These are phyloP conservation scores for Pocillopora damicornis DNA, from an alignment of 64 coral and sea anemone species.

Conservation along the genomic window DNA sequence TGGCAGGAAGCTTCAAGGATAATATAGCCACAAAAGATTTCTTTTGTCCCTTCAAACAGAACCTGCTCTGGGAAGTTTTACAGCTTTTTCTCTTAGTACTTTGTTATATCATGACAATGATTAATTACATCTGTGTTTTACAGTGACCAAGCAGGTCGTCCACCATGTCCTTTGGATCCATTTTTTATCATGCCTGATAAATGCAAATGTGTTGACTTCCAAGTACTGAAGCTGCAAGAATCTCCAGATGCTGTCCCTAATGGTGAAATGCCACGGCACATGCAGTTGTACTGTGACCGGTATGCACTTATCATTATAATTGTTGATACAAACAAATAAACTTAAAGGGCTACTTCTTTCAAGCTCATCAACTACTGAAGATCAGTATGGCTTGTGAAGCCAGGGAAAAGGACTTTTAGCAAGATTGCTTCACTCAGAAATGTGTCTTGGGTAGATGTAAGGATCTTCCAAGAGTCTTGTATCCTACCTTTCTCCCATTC, in stretches of 20 bases:
- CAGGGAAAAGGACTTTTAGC: no score
- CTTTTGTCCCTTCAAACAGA: no score
- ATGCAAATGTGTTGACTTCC: slow-evolving; percentile 99
- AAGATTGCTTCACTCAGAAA: no score
- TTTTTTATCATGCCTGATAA: slow-evolving; percentile 99
- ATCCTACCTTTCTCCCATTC: no score
- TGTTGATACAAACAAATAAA: neutral
- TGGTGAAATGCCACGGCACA: slow-evolving; percentile 98
- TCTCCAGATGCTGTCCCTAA: slow-evolving; percentile 98
- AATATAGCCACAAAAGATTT: no score
- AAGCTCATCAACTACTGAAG: neutral
- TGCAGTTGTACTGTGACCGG: slow-evolving; percentile 99
- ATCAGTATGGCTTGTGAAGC: no score
- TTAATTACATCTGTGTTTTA: neutral
- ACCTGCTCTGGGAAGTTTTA: no score
- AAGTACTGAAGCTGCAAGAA: slow-evolving; percentile 96
- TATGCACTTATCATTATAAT: neutral
- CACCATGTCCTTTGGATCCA: slow-evolving; percentile 89
- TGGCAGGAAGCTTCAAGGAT: no score
- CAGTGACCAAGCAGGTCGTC: slow-evolving; percentile 89
- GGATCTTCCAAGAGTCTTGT: no score
- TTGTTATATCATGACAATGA: no score
- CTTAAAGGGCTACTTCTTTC: neutral
- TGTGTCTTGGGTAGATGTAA: no score
- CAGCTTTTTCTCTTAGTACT: no score